A percentile compares a stretch with the other conserved stretches of the same genome.
Evolutionary conservation across 2,797 vertebrate genomes (phyloP).

Genomic region (Glyptemys insculpta): DNA sequence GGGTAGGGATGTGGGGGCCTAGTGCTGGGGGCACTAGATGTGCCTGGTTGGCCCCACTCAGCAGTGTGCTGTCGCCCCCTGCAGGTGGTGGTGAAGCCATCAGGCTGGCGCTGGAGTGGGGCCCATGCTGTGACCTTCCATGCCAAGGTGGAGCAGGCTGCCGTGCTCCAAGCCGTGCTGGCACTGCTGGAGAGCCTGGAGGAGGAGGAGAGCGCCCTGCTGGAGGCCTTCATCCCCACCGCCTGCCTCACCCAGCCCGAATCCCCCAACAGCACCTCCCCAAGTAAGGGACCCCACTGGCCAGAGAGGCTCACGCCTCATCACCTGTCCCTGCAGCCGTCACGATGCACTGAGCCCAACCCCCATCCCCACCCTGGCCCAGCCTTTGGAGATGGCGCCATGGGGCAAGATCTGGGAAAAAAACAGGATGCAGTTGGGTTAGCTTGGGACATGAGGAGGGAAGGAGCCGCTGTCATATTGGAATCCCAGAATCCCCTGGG

Average conservation of each 20-base stretch:
- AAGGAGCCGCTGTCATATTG: background rate
- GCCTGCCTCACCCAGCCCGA: constrained; percentile 51
- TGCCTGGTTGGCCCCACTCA: background rate
- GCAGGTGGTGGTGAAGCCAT: constrained; percentile 80
- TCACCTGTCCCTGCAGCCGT: background rate
- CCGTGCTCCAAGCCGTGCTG: constrained; percentile 70
- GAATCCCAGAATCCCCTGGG: background rate
- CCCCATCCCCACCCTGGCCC: background rate
- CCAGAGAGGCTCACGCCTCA: background rate
- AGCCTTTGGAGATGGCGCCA: background rate
- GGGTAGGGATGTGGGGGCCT: accelerated
- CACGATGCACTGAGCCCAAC: background rate
- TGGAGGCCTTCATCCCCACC: constrained; percentile 82
- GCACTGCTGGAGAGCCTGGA: constrained; percentile 72
- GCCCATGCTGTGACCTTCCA: constrained; percentile 49
- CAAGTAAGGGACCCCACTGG: constrained; percentile 54
- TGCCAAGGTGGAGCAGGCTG: constrained; percentile 23
- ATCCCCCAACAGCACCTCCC: constrained; percentile 11
- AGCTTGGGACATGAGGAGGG: background rate
- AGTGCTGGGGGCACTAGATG: background rate
- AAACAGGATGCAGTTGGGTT: background rate
- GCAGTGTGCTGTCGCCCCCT: background rate
- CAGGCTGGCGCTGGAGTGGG: constrained; percentile 72
- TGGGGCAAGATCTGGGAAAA: background rate
- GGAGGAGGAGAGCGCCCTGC: constrained; percentile 82